These are phyloP conservation scores for Harpagifer antarcticus DNA, from an alignment of 2,797 vertebrate genomes.

Conservation along the genomic window DNA sequence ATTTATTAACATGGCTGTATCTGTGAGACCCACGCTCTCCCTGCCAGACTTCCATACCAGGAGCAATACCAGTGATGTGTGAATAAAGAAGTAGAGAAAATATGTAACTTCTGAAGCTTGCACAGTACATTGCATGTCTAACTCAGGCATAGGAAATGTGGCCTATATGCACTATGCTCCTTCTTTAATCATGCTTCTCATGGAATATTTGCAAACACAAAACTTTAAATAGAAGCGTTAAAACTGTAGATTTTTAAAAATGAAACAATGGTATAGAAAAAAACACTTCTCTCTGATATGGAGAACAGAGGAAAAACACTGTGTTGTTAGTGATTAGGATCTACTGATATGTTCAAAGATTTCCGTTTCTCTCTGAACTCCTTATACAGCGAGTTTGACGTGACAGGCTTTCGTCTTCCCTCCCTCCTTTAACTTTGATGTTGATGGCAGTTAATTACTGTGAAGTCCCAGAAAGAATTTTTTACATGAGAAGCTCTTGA, in stretches of 20 bases:
- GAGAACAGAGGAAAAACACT: conserved; percentile 26
- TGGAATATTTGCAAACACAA: conserved; percentile 4
- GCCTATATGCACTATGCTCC: not conserved
- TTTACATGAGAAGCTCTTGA: conserved; percentile 52
- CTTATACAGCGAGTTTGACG: conserved; percentile 57
- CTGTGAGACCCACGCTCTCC: conserved; percentile 40
- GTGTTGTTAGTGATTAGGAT: conserved; percentile 67
- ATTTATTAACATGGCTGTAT: conserved; percentile 62
- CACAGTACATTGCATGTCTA: not conserved
- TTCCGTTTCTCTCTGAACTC: conserved; percentile 63
- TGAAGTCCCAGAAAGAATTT: conserved; percentile 55
- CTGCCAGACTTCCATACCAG: conserved; percentile 14
- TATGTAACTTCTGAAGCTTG: not conserved
- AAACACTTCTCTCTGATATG: conserved; percentile 30
- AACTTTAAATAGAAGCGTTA: conserved; percentile 13
- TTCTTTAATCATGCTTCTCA: not conserved
- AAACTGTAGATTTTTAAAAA: conserved; percentile 21
- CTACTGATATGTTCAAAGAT: conserved; percentile 63
- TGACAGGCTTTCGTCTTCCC: conserved; percentile 33
- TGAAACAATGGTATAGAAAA: not conserved
- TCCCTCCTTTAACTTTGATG: conserved; percentile 67
- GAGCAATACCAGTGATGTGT: conserved; percentile 24
- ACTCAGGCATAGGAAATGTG: conserved; percentile 3
- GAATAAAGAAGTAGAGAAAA: not conserved
- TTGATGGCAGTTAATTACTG: conserved; percentile 75